These are phyloP conservation scores for Alectura lathami DNA, from an alignment of 2,113 vertebrate species.

Conservation along the genomic window DNA sequence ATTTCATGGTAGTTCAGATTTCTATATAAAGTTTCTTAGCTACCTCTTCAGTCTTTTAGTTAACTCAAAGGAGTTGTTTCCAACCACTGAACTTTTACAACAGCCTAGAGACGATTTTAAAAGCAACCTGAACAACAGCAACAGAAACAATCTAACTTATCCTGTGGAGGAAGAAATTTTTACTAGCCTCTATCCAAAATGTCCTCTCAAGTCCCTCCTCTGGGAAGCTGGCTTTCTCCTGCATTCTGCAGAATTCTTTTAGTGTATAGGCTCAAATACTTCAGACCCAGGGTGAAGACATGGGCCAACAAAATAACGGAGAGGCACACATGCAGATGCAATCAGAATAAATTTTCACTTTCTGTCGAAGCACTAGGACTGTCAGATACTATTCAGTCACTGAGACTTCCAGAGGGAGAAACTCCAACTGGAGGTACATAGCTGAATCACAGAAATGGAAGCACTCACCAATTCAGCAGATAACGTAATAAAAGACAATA, in stretches of 20 bases:
- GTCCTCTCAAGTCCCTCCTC: background rate
- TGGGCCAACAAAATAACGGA: background rate
- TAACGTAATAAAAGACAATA: background rate
- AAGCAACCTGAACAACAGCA: background rate
- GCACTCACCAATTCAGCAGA: background rate
- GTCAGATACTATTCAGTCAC: background rate
- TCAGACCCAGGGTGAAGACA: background rate
- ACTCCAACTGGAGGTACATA: background rate
- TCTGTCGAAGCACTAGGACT: background rate
- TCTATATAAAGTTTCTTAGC: background rate
- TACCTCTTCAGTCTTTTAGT: background rate
- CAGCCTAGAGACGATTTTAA: background rate
- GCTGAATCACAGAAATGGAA: background rate
- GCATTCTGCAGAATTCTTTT: background rate
- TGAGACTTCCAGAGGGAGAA: background rate
- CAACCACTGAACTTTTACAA: background rate
- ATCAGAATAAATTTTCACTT: background rate
- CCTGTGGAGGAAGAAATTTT: background rate
- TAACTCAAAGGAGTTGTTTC: background rate
- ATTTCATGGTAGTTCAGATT: background rate
- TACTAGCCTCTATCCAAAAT: background rate
- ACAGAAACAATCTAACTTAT: background rate
- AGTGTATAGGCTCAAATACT: background rate
- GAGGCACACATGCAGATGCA: background rate
- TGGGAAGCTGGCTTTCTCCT: background rate